A percentile compares a stretch with the other conserved stretches of the same genome.
These are phyloP conservation scores for Anthophora plumipes DNA, from an alignment of 2,888 invertebrate genomes.

Conservation along the genomic window DNA sequence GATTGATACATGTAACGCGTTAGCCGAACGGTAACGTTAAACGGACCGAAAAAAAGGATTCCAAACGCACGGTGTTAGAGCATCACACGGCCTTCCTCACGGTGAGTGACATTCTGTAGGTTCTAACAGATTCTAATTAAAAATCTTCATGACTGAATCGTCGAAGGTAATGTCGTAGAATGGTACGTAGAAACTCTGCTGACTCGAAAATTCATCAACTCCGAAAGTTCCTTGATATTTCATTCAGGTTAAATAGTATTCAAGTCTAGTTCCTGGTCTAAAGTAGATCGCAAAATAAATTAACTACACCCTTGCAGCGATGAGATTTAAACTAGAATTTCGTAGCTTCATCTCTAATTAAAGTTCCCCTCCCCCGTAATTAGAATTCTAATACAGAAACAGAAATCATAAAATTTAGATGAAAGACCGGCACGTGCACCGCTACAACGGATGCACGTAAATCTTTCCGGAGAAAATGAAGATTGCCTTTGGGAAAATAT, in stretches of 20 bases:
- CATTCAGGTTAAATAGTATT: neutral
- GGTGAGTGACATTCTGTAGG: conserved; percentile 55
- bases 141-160: neutral
- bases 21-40: conserved; percentile 33
- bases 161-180: neutral
- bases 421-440: conserved; percentile 5
- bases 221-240: neutral
- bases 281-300: neutral
- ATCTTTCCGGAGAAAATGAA: neutral
- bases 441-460: neutral
- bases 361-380: neutral
- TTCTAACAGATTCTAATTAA: conserved; percentile 10
- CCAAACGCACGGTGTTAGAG: conserved; percentile 40
- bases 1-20: conserved; percentile 65
- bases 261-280: neutral
- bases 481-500: conserved; percentile 7
- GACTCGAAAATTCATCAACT: neutral
- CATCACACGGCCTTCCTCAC: conserved; percentile 59
- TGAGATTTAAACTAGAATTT: conserved; percentile 11
- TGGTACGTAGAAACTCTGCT: neutral
- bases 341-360: neutral
- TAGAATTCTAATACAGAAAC: neutral
- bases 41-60: conserved; percentile 53
- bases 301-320: neutral
- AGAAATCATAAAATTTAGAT: conserved; percentile 13